A percentile compares a stretch with the other conserved stretches of the same genome.
phyloP scores from a whole-genome alignment of 2,888 invertebrate genomes.

The Hedychridium roseum region DNA sequence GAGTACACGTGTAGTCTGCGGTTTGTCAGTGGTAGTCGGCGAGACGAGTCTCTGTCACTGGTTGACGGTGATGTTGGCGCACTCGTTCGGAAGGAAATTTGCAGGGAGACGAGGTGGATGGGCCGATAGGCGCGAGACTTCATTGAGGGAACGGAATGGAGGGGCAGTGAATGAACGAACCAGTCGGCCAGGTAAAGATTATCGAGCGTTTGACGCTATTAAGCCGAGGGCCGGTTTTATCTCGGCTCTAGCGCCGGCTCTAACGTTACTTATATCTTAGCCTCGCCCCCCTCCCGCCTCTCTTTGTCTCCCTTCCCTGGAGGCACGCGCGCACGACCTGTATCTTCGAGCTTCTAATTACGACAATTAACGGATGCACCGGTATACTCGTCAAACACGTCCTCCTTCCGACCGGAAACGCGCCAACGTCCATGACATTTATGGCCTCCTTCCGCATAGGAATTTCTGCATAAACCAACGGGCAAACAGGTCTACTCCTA shows the following conservation, averaged over 20 bases:
- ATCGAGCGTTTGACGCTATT: conserved; percentile 28
- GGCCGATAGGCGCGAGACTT: conserved; percentile 17
- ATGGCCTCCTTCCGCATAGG: too few relatives aligned
- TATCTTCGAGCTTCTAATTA: conserved; percentile 23
- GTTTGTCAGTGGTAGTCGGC: too few relatives aligned
- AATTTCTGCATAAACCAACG: too few relatives aligned
- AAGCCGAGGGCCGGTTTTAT: conserved; percentile 31
- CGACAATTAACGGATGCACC: conserved; percentile 17
- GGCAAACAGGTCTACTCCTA: too few relatives aligned
- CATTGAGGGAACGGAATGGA: conserved; percentile 28
- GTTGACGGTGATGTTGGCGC: too few relatives aligned
- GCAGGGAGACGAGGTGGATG: neutral
- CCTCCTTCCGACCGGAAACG: too few relatives aligned
- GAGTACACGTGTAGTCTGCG: too few relatives aligned
- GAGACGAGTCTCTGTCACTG: too few relatives aligned
- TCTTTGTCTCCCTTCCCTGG: too few relatives aligned
- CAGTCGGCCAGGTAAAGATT: conserved; percentile 39
- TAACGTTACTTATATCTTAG: conserved; percentile 17
- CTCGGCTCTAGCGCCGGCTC: conserved; percentile 20
- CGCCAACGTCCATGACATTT: too few relatives aligned
- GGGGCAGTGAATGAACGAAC: conserved; percentile 28
- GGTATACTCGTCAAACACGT: conserved; percentile 3
- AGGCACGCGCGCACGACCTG: too few relatives aligned
- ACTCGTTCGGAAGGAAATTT: too few relatives aligned
- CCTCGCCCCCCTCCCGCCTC: conserved; percentile 1